These are phyloP conservation scores for Poeciliopsis turrubarensis DNA, from an alignment of 2,113 vertebrate genomes.

Conservation along the genomic window DNA sequence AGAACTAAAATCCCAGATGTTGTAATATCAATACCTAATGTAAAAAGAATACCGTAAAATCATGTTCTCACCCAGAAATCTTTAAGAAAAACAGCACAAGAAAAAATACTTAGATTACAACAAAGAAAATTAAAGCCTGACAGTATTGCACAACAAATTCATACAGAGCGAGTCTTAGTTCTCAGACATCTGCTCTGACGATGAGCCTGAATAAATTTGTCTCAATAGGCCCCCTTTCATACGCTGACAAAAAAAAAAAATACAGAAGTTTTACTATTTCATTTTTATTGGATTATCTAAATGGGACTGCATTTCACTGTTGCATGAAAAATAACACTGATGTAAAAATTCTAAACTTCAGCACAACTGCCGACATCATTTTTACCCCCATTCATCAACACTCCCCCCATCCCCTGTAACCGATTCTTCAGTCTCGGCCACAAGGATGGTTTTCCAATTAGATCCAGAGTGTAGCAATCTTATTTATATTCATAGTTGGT, in stretches of 20 bases:
- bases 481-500: slow-evolving; percentile 72
- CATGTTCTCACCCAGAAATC: neutral
- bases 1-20: neutral
- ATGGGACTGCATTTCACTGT: slow-evolving; percentile 56
- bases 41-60: no score
- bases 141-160: neutral
- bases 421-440: slow-evolving; percentile 51
- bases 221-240: slow-evolving; percentile 27
- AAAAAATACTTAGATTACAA: neutral
- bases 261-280: slow-evolving; percentile 61
- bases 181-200: slow-evolving; percentile 12
- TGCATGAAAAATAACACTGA: slow-evolving; percentile 62
- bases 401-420: neutral
- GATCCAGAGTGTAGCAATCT: slow-evolving; percentile 42
- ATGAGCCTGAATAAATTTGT: slow-evolving; percentile 20
- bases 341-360: slow-evolving; percentile 48
- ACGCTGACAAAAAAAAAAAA: slow-evolving; percentile 52
- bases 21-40: neutral
- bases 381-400: slow-evolving; percentile 11
- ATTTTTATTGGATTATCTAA: slow-evolving; percentile 65
- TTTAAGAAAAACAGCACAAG: neutral
- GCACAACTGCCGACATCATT: slow-evolving; percentile 32
- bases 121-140: neutral
- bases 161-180: neutral
- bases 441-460: slow-evolving; percentile 67